Conservation (phyloP, 1,140 invertebrate species). For the Drosophila takahashii region DNA sequence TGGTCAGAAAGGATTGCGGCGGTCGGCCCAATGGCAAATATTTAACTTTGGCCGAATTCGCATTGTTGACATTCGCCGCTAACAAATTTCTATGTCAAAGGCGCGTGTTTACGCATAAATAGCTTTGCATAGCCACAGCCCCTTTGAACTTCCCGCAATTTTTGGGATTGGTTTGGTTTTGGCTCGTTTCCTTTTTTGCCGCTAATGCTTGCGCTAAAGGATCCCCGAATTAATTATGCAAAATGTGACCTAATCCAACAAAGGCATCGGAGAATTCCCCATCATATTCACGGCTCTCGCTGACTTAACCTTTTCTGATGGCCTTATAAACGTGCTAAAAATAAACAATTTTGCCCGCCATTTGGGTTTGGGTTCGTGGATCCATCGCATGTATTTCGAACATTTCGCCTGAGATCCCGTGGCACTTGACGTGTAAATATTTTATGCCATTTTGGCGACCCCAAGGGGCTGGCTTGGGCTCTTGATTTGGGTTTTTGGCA, state of each 20-base stretch:
- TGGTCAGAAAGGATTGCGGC: constrained; percentile 59
- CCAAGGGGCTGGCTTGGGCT: constrained; percentile 8
- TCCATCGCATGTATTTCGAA: constrained; percentile 56
- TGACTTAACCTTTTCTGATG: constrained; percentile 77
- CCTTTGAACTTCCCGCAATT: constrained; percentile 59
- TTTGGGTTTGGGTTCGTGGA: constrained; percentile 24
- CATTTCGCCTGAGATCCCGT: constrained; percentile 37
- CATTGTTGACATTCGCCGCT: constrained; percentile 73
- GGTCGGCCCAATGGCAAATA: constrained; percentile 59
- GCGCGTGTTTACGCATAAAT: constrained; percentile 78
- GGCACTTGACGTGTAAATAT: constrained; percentile 78
- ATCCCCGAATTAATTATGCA: constrained; percentile 75
- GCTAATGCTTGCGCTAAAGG: constrained; percentile 31
- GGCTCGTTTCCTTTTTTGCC: not conserved
- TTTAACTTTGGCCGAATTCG: constrained; percentile 68
- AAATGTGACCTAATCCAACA: constrained; percentile 77
- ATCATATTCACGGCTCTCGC: constrained; percentile 55
- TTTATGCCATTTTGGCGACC: constrained; percentile 60
- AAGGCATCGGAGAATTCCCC: constrained; percentile 3
- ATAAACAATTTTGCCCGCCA: constrained; percentile 66
- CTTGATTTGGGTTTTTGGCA: constrained; percentile 74
- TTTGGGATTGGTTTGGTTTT: constrained; percentile 23
- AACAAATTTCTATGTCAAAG: constrained; percentile 69
- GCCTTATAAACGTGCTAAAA: constrained; percentile 79
- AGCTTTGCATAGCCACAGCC: constrained; percentile 35